Conservation (phyloP, 2,113 vertebrate genomes). For the Triplophysa rosa region DNA sequence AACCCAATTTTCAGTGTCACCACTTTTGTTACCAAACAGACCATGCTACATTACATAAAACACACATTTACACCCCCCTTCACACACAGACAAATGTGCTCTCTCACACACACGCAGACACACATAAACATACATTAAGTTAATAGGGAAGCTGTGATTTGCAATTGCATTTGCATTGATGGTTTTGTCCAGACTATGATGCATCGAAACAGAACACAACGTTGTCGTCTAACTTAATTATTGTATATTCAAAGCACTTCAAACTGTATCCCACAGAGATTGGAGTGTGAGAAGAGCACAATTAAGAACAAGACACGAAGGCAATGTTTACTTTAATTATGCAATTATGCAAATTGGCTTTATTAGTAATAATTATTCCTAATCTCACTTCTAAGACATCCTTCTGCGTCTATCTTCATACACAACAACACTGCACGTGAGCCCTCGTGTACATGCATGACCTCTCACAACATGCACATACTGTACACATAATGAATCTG, state of each 20-base stretch:
- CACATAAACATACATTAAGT: not conserved
- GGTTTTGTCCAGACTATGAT: not conserved
- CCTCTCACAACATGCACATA: not conserved
- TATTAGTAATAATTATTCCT: not conserved
- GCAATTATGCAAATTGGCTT: not conserved
- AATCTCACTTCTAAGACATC: not conserved
- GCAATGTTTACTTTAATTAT: not conserved
- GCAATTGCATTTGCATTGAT: not conserved
- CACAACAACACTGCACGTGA: slow-evolving; percentile 1
- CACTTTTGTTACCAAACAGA: slow-evolving; percentile 62
- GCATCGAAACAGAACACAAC: not conserved
- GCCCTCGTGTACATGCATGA: not conserved
- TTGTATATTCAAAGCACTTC: not conserved
- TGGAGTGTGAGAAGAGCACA: not conserved
- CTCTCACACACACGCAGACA: not conserved
- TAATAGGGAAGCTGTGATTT: slow-evolving; percentile 8
- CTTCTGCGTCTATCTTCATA: not conserved
- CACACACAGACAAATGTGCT: slow-evolving; percentile 23
- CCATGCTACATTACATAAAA: slow-evolving; percentile 55
- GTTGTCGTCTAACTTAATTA: not conserved
- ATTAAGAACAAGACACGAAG: not conserved
- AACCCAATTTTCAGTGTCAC: slow-evolving; percentile 70
- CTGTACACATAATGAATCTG: too few species aligned
- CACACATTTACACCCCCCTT: slow-evolving; percentile 25
- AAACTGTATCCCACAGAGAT: not conserved